Percentiles rank a stretch among this genome's conserved stretches.
Evolutionary conservation across 2,797 vertebrate genomes (phyloP).

Genomic region (Enteromius trimaculatus): DNA sequence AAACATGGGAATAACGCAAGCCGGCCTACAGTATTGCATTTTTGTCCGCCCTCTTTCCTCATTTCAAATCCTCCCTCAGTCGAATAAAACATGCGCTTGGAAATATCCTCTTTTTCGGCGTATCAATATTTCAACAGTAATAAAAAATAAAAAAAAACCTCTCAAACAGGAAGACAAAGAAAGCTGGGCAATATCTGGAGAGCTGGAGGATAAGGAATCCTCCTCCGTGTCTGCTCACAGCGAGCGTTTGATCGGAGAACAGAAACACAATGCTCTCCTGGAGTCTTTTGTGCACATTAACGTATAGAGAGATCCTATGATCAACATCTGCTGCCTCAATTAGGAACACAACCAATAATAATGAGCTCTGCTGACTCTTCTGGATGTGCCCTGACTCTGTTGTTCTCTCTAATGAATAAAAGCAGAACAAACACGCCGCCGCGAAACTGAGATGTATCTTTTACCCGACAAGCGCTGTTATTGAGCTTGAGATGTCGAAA

Average conservation of each 20-base stretch:
- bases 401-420: conserved; percentile 9
- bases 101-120: conserved; percentile 71
- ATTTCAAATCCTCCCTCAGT: conserved; percentile 74
- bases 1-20: conserved; percentile 77
- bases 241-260: conserved; percentile 38
- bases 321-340: conserved; percentile 28
- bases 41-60: conserved; percentile 62
- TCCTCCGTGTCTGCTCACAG: conserved; percentile 38
- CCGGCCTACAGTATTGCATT: conserved; percentile 71
- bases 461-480: conserved; percentile 51
- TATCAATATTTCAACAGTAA: conserved; percentile 84
- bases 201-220: conserved; percentile 53
- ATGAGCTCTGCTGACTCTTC: conserved; percentile 2
- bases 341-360: not conserved
- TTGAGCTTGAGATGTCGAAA: conserved; percentile 65
- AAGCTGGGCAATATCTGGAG: conserved; percentile 46
- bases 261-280: not conserved
- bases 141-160: conserved; percentile 64
- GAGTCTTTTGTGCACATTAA: conserved; percentile 11
- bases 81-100: conserved; percentile 74
- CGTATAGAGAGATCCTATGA: conserved; percentile 5
- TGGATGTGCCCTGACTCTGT: conserved; percentile 15
- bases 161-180: conserved; percentile 65
- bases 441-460: not conserved
- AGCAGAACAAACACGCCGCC: not conserved